Evolutionary conservation across 2,888 invertebrate genomes (phyloP), one percentile per base, ranked within the genome.

Genomic region (Hermodice carunculata): DNA sequence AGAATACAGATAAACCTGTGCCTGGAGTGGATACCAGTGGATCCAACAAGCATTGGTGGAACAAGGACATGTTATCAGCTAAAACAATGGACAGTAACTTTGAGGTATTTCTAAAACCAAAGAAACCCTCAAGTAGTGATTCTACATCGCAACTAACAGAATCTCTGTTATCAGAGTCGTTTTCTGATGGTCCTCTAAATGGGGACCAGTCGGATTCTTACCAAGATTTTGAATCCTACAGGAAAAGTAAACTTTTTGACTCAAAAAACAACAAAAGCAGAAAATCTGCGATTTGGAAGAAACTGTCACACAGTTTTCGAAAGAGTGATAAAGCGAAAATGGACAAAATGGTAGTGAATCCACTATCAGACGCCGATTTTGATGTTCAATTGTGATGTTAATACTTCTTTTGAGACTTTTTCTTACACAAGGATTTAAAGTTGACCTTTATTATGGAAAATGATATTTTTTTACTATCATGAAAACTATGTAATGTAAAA

Each of bases 31-130:
- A n/a, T n/a, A 17, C 43, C 8, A 3, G 44, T n/a, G 26, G 54
- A 29, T 54, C 42, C 42, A 32, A 43, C 44, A 40, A 42, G 46
- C 43, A 44, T 31, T 57, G 57, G 57, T 57, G 57, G 57, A 46
- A 42, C 22, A 46, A 19, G 17, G 57, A 57, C 32, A 57, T 46
- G 17, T 28, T 57, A 46, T 57, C 57, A 3, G 57, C 57, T 24
- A 43, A 42, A 32, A 57, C 57, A 11, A 29, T 57, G 8, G n/a
- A 29, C 22, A 57, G 44, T 42, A 43, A 57, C 46, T 57, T 46
- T 17, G 57, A 57, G 44, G 46, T 57, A 2, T 29, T 44, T 29
- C 22, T 57, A n/a, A 34, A 26, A 14, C 24, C 56, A 22, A 24
- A 32, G 17, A 40, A 42, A 11, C 17, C 43, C 4, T 8, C 17